Evolutionary conservation across 1,140 invertebrate genomes (phyloP), one percentile per base, ranked within the genome.

Genomic region (Drosophila jambulina): DNA sequence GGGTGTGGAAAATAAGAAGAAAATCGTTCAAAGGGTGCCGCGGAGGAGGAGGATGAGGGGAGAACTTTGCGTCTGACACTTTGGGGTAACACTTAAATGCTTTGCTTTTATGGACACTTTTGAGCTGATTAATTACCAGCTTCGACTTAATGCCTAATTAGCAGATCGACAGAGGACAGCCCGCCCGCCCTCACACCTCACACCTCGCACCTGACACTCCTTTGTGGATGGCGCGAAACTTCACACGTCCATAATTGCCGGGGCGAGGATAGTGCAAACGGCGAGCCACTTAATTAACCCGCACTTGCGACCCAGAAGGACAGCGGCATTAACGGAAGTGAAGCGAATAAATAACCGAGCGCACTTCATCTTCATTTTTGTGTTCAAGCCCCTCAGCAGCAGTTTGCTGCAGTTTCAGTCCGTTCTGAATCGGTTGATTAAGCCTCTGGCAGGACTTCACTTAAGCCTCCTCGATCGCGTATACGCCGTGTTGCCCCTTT

Each of bases 21-120:
- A 80, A 69, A 43, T 17, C 3, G 19, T 13, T 32, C 27, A 53
- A 32, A 19, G 15, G 3, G 3, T 32, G 25, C 19, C 27, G 19
- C 12, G 2, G 19, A 17, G 51, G 15, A 23, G 4, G 9, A 32
- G 29, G n/a, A n/a, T n/a, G n/a, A 21, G 19, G 34, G 25, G 40
- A 40, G 63, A 59, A 59, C 43, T 77, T 64, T 53, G 61, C 77
- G 67, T 59, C 48, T 69, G 62, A 40, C 54, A 46, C 58, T 71
- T 51, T 45, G 27, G 56, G 49, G 12, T 43, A 43, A 71, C 57
- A 82, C 67, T 62, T 45, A 68, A 63, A 65, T 21, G 59, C 58
- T 63, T 72, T 68, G 76, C 85, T 80, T 82, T 87, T 69, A 69
- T 86, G 81, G 49, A 51, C 80, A 71, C 78, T 82, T 83, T 69